Evolutionary conservation across 2,888 invertebrate genomes (phyloP).

Genomic region (Dorcus hopei): DNA sequence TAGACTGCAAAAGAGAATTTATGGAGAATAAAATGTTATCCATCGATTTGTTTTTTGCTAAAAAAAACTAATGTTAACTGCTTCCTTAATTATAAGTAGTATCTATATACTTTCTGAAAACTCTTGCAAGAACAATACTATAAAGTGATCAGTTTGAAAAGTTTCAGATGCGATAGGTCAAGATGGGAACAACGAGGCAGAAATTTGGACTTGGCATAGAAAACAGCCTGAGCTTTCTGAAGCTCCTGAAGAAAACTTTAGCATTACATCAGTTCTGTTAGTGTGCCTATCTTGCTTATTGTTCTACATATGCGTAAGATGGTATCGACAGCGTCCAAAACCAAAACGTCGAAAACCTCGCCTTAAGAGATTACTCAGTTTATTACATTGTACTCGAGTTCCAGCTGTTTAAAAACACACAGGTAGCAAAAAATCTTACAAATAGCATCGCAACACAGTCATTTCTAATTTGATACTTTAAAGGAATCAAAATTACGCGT

Average conservation of each 20-base stretch:
- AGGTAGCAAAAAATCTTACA: slow-evolving; percentile 1
- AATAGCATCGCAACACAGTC: background rate
- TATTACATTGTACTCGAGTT: slow-evolving; percentile 42
- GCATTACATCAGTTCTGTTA: slow-evolving; percentile 42
- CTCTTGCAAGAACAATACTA: slow-evolving; percentile 19
- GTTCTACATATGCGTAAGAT: slow-evolving; percentile 43
- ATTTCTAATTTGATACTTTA: background rate
- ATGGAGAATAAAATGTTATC: too few relatives aligned
- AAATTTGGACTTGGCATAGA: slow-evolving; percentile 57
- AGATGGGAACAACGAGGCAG: slow-evolving; percentile 53
- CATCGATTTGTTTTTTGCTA: too few relatives aligned
- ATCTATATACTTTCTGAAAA: too few relatives aligned
- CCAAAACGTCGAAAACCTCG: slow-evolving; percentile 45
- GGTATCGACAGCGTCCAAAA: slow-evolving; percentile 47
- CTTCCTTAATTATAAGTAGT: too few relatives aligned
- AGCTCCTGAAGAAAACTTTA: slow-evolving; percentile 39
- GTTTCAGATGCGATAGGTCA: slow-evolving; percentile 50
- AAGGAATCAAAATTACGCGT: background rate
- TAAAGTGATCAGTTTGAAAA: slow-evolving; percentile 37
- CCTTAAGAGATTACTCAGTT: slow-evolving; percentile 39
- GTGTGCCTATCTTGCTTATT: slow-evolving; percentile 41
- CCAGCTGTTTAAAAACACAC: slow-evolving; percentile 31
- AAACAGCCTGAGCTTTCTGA: slow-evolving; percentile 50
- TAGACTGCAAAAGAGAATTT: too few relatives aligned
- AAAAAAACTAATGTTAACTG: too few relatives aligned